A percentile compares a stretch with the other conserved stretches of the same genome.
Conservation (phyloP, 2,888 invertebrate genomes). For the Morpho achilles region DNA sequence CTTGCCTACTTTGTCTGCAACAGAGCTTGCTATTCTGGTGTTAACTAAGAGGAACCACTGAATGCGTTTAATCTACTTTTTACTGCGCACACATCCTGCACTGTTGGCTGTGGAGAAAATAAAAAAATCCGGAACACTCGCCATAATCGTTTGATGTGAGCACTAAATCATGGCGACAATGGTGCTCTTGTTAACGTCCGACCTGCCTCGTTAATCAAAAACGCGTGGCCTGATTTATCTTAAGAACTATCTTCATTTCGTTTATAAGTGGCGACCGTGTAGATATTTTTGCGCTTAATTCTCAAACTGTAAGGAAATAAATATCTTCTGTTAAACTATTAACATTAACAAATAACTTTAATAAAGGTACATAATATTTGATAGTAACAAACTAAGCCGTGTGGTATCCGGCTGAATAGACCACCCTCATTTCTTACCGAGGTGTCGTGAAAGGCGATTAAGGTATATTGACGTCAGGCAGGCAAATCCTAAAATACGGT, state of each 20-base stretch:
- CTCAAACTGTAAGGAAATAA: no score
- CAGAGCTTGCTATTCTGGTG: slow-evolving; percentile 40
- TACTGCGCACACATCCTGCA: slow-evolving; percentile 61
- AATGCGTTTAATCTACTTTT: slow-evolving; percentile 63
- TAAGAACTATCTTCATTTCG: background rate
- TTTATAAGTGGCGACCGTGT: no score
- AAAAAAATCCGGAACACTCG: slow-evolving; percentile 33
- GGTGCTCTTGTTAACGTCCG: slow-evolving; percentile 29
- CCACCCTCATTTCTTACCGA: no score
- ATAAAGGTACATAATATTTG: no score
- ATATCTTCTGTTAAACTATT: no score
- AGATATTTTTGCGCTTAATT: no score
- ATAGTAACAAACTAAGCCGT: no score
- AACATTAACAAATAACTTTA: no score
- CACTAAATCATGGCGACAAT: slow-evolving; percentile 44
- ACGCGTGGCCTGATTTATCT: slow-evolving; percentile 25
- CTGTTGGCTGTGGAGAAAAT: slow-evolving; percentile 37
- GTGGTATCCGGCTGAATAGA: no score
- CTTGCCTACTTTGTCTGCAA: slow-evolving; percentile 7
- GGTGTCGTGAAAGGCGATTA: no score
- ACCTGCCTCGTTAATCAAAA: slow-evolving; percentile 31
- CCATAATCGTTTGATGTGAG: slow-evolving; percentile 37
- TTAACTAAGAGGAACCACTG: slow-evolving; percentile 44
- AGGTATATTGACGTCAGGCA: no score
- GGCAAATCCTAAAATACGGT: no score